Base-by-base conservation (phyloP, 1,140 invertebrate species). In the Drosophila insularis region DNA sequence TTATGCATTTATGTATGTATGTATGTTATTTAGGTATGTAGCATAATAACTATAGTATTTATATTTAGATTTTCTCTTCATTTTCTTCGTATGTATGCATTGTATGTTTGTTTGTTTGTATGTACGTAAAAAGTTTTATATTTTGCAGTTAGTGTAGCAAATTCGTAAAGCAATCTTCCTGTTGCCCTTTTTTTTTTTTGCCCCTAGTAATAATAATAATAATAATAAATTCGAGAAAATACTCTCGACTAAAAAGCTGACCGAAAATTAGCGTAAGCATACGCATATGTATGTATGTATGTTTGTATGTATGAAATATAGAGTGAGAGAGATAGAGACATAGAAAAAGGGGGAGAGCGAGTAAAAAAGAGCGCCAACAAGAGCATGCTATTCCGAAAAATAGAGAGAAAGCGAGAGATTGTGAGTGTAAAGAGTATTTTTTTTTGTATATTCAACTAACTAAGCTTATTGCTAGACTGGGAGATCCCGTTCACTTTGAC, bases 81-180 rank as follows among this genome's bases (percentile, higher is more conserved):
- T 54, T 54, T 64, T 17, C 8, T 39, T 50, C 43, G 23, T 59
- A 31, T 71, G 40, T 54, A 32, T 64, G 21, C 59, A 17, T 61
- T 35, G 32, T 35, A 35, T 35, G 53, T 76, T 23, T 68, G 14
- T 67, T 8, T 73, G 43, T 69, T 40, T 63, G 21, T 69, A 54
- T 71, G 54, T 71, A 59, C 68, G 73, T 82, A 80, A 80, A 81
- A 89, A 87, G 69, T 76, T 89, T 89, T 82, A 87, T 89, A 89
- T 89, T 6, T 87, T 87, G 84, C 82, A 82, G 77, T 87, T 89
- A 89, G 81, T 81, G 78, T 85, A 86, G 81, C 81, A 86, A 86
- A 86, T 86, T 86, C 81, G 79, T 89, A 89, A 82, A 84, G 43
- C 43, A 50, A 21, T 50, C 0, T 84, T 58, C 32, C 17, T 58